A percentile compares a stretch with the other conserved stretches of the same genome.
Conservation (phyloP, 2,113 vertebrate genomes). For the Cavia aperea region DNA sequence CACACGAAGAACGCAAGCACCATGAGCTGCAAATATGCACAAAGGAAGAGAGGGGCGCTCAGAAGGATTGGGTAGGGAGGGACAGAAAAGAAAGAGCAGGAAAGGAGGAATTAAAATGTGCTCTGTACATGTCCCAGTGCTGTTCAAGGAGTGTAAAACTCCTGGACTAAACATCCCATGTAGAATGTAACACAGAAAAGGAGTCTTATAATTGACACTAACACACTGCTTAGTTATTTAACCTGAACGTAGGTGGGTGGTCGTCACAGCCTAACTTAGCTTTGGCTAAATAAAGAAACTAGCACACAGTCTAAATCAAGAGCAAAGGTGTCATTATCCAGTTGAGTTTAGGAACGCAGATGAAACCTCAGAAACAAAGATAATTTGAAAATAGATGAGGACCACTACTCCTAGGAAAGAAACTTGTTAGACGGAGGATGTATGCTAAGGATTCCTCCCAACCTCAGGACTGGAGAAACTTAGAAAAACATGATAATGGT, state of each 20-base stretch:
- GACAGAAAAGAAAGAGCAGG: not conserved
- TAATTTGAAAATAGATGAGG: not conserved
- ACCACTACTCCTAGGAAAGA: not conserved
- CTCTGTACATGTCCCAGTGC: not conserved
- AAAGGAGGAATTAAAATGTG: not conserved
- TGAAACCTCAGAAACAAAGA: not conserved
- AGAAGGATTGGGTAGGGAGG: fast-evolving
- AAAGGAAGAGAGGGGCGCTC: not conserved
- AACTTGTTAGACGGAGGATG: not conserved
- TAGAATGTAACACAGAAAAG: too few relatives aligned
- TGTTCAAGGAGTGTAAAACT: not conserved
- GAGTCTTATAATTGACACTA: not conserved
- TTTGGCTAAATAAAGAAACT: not conserved
- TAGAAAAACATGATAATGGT: not conserved
- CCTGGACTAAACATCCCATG: not conserved
- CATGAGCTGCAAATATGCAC: not conserved
- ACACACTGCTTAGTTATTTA: not conserved
- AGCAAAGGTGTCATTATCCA: not conserved
- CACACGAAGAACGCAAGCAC: not conserved
- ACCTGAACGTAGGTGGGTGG: not conserved
- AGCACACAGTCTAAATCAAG: not conserved
- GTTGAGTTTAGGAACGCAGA: not conserved
- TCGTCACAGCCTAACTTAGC: not conserved
- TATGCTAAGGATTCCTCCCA: not conserved
- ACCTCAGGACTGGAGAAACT: not conserved